Base-by-base conservation (phyloP, 2,113 vertebrate genomes). In the Daubentonia madagascariensis region DNA sequence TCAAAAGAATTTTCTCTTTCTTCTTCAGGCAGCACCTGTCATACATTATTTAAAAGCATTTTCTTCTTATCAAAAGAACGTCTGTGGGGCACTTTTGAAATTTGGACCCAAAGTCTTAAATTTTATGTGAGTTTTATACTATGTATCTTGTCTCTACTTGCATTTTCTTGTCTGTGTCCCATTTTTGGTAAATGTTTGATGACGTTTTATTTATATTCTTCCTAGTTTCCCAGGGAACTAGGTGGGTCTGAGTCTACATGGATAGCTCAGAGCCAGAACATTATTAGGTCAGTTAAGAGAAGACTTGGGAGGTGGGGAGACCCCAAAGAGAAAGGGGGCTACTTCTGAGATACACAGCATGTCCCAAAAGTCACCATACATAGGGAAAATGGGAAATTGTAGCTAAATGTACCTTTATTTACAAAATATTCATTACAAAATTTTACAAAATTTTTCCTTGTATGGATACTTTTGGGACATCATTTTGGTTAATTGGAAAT, bases 91-190 rank as follows among this genome's bases (percentile, higher is more conserved):
- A 45, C 9, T 83, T 78, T 28, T 50, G 52, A 96, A 93, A 61
- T 98, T 96, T 96, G 93, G 95, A 94, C 59, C n/a, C 0, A 87
- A 83, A 88, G 45, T 73, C 30, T 54, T 98, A 93, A 94, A 70
- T 11, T 79, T 43, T n/a, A 81, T 96, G 95, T 98, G 89, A 98
- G 96, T 94, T 97, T 94, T 65, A 32, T 68, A 48, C 28, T 76
- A 32, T 65, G 6, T 40, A 28, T 70, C 72, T 75, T 92, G 22
- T 32, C 63, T 94, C 17, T 52, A 28, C 12, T 90, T 50, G 2
- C 35, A 20, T 48, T 86, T 89, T 76, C 23, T 89, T 75, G 20
- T 81, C 35, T 91, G 30, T 78, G 45, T 48, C 5, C 35, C 13
- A 16, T 12, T 92, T 79, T 88, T 59, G 13, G 80, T 61, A 67